A percentile compares a stretch with the other conserved stretches of the same genome.
These are phyloP conservation scores for Agrochola lychnidis DNA, from an alignment of 2,888 invertebrate genomes.

Conservation along the genomic window DNA sequence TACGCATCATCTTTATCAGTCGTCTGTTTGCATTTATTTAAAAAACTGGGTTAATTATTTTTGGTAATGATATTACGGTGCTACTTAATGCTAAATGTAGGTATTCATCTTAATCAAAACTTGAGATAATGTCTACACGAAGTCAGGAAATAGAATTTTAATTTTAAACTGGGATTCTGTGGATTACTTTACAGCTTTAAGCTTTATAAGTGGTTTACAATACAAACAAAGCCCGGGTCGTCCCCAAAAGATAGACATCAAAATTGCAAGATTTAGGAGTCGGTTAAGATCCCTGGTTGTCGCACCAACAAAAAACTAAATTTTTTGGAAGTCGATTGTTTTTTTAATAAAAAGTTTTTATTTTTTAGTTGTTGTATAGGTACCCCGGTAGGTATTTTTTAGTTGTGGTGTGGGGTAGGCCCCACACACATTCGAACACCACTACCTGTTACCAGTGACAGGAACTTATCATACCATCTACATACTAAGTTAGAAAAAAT, in stretches of 20 bases:
- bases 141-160: neutral
- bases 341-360: too few species aligned
- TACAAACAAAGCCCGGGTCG: too few species aligned
- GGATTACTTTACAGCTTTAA: neutral
- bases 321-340: too few species aligned
- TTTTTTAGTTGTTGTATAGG: too few species aligned
- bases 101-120: neutral
- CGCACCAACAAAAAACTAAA: neutral
- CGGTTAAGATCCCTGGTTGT: neutral
- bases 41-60: neutral
- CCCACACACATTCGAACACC: too few species aligned
- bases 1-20: neutral
- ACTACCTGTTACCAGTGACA: too few species aligned
- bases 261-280: neutral
- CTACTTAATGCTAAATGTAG: neutral
- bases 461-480: too few species aligned
- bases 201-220: conserved; percentile 2
- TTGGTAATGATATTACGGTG: neutral
- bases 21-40: neutral
- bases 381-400: too few species aligned
- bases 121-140: neutral
- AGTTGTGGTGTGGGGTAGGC: too few species aligned
- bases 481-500: too few species aligned
- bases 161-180: neutral
- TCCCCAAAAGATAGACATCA: neutral